Conservation (phyloP, 2,113 vertebrate genomes). For the Chlorodrepanis virens region DNA sequence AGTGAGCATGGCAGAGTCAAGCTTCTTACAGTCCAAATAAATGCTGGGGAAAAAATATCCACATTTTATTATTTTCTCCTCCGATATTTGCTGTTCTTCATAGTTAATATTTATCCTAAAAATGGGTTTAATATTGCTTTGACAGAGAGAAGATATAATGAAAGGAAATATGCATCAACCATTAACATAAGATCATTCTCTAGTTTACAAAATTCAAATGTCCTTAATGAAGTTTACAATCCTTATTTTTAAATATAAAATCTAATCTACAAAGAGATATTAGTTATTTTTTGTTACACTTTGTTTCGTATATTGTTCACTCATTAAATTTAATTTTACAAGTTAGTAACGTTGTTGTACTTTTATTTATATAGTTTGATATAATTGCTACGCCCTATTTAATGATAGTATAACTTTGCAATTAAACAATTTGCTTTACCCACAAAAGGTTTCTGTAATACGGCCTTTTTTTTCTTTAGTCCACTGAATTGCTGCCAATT, state of each 20-base stretch:
- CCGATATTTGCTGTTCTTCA: neutral
- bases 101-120: neutral
- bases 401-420: neutral
- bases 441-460: neutral
- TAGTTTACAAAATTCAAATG: neutral
- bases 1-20: neutral
- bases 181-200: neutral
- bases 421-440: slow-evolving; percentile 27
- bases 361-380: neutral
- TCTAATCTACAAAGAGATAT: neutral
- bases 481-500: neutral
- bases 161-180: neutral
- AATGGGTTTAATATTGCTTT: neutral
- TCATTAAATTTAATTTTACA: neutral
- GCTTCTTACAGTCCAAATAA: neutral
- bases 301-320: neutral
- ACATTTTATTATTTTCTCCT: neutral
- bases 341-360: neutral
- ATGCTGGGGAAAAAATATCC: neutral
- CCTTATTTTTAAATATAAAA: neutral
- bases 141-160: neutral
- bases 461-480: neutral
- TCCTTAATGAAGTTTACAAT: neutral
- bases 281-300: neutral
- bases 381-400: neutral